Evolutionary conservation across 2,113 vertebrate genomes (phyloP).

Genomic region (Tupaia tana): DNA sequence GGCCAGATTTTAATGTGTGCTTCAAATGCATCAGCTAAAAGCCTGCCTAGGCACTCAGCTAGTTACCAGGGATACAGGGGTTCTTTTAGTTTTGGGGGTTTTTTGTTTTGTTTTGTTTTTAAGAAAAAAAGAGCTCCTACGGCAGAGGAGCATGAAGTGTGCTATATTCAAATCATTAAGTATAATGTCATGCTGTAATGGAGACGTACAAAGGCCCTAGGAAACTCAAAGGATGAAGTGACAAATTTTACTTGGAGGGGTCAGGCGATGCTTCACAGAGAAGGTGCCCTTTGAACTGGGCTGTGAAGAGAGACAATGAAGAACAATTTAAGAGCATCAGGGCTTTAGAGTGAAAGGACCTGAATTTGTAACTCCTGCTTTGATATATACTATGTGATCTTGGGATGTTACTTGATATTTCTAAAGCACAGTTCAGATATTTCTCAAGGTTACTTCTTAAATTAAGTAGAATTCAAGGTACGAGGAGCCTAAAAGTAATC

Average conservation of each 20-base stretch:
- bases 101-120: too few relatives aligned
- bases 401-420: conserved; percentile 28
- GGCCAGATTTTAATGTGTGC: conserved; percentile 21
- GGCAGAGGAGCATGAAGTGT: conserved; percentile 31
- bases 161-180: conserved; percentile 41
- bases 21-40: conserved; percentile 5
- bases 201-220: background rate
- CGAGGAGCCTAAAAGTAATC: background rate
- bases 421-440: conserved; percentile 11
- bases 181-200: conserved; percentile 30
- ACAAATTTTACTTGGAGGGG: background rate
- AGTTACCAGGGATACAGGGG: background rate
- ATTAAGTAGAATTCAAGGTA: conserved; percentile 23
- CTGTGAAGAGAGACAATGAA: conserved; percentile 20
- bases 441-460: conserved; percentile 43
- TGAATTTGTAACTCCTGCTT: background rate
- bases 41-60: background rate
- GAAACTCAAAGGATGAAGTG: conserved; percentile 3
- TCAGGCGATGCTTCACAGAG: background rate
- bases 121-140: background rate
- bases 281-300: conserved; percentile 36
- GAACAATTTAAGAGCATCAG: conserved; percentile 44
- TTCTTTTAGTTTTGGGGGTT: background rate
- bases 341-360: conserved; percentile 28
- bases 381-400: background rate